Base-by-base conservation (phyloP, 2,797 vertebrate species). In the Poeciliopsis turneri region DNA sequence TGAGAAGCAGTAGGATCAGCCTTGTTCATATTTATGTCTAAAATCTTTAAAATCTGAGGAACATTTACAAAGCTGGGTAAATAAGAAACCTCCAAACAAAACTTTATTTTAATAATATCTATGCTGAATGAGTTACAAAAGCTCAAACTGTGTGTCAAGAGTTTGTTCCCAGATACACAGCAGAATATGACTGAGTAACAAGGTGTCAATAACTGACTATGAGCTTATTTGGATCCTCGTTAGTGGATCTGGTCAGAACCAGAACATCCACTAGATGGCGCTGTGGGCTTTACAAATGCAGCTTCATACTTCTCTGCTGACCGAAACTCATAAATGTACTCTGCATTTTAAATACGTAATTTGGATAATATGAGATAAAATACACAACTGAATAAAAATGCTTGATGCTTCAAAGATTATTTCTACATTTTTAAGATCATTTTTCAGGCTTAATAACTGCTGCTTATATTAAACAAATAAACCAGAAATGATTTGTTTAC, bases 181-280 rank as follows among this genome's bases (percentile, higher is more conserved):
- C 46, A 53, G 36, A 70, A 69, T 9, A 49, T 77, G 47, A n/a
- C 82, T 69, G 64, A 57, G 78, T 73, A 73, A 75, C 57, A 69
- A 72, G 55, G 49, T 30, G 64, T 84, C 20, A 64, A 13, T 30
- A 51, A 51, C 25, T 23, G 49, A 51, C 20, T 49, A 20, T 49
- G 18, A 49, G 6, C 47, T 23, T 25, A 53, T 53, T 25, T 25
- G 49, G 51, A 53, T 53, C 51, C 23, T 25, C 0, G 9, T 25
- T 11, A 53, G 23, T 55, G 51, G 51, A n/a, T 55, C 51, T n/a
- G 51, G 51, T 4, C 11, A 4, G 3, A 55, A 55, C 51, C 51
- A 55, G 23, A 55, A n/a, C 51, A 30, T 51, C 92, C 94, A 93
- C 74, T 80, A 94, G 94, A 90, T 92, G 92, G 92, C 90, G 16